A percentile compares a stretch with the other conserved stretches of the same genome.
phyloP scores from a whole-genome alignment of 2,888 invertebrate species.

The Ectemnius cavifrons region DNA sequence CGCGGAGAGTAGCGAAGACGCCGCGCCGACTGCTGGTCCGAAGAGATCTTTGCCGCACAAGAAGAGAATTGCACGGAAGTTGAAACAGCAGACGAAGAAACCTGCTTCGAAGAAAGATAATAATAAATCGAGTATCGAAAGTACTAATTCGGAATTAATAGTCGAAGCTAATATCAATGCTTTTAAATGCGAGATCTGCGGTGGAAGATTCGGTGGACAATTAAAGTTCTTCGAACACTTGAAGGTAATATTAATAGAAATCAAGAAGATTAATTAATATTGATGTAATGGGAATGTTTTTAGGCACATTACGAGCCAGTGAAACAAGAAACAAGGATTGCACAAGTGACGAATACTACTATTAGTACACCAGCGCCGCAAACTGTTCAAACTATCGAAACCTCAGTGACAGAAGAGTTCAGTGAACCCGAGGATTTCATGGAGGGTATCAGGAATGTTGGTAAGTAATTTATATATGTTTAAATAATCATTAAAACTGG shows the following conservation, averaged over 20 bases:
- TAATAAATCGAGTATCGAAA: slow-evolving; percentile 57
- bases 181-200: slow-evolving; percentile 89
- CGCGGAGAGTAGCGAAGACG: slow-evolving; percentile 78
- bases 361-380: slow-evolving; percentile 67
- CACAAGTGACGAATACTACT: slow-evolving; percentile 74
- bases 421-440: slow-evolving; percentile 92
- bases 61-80: slow-evolving; percentile 89
- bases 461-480: slow-evolving; percentile 77
- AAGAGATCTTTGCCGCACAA: slow-evolving; percentile 91
- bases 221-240: slow-evolving; percentile 91
- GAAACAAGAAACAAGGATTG: slow-evolving; percentile 72
- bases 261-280: neutral
- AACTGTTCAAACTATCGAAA: slow-evolving; percentile 69
- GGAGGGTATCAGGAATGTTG: slow-evolving; percentile 90
- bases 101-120: slow-evolving; percentile 65
- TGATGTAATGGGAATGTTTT: neutral
- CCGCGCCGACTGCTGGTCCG: slow-evolving; percentile 74
- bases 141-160: slow-evolving; percentile 42
- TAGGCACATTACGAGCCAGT: slow-evolving; percentile 76
- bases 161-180: slow-evolving; percentile 78
- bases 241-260: slow-evolving; percentile 79
- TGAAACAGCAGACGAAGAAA: slow-evolving; percentile 79
- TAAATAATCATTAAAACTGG: neutral
- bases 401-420: slow-evolving; percentile 86
- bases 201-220: slow-evolving; percentile 87